Percentiles rank a stretch among this genome's conserved stretches.
Evolutionary conservation across 2,797 vertebrate species (phyloP).

Genomic region (Phylloscopus collybita): DNA sequence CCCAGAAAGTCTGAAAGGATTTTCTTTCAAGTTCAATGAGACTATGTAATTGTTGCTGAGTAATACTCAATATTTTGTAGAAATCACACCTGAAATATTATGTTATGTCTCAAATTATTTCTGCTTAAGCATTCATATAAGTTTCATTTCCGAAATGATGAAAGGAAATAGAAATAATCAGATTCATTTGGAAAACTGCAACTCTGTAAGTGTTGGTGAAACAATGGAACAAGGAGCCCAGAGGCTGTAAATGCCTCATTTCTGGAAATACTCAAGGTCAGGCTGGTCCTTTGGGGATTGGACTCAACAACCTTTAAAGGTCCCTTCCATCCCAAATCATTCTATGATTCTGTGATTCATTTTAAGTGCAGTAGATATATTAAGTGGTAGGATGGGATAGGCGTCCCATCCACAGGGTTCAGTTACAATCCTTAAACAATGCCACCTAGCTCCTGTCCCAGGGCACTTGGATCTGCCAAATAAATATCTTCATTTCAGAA

Average conservation of each 20-base stretch:
- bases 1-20: background rate
- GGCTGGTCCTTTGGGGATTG: background rate
- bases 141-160: background rate
- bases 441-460: background rate
- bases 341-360: background rate
- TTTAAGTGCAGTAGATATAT: background rate
- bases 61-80: background rate
- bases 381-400: background rate
- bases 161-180: background rate
- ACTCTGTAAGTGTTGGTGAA: background rate
- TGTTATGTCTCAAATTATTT: background rate
- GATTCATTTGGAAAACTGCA: background rate
- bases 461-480: background rate
- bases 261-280: background rate
- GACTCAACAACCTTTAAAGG: background rate
- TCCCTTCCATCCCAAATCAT: background rate
- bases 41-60: background rate
- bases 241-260: accelerated
- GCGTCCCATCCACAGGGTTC: background rate
- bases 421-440: background rate
- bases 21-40: background rate
- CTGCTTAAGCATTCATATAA: background rate
- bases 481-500: background rate
- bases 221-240: background rate
- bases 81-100: background rate